Evolutionary conservation across 2,797 vertebrate species (phyloP), one percentile per base, ranked within the genome.

Genomic region (Phaenicophaeus curvirostris): DNA sequence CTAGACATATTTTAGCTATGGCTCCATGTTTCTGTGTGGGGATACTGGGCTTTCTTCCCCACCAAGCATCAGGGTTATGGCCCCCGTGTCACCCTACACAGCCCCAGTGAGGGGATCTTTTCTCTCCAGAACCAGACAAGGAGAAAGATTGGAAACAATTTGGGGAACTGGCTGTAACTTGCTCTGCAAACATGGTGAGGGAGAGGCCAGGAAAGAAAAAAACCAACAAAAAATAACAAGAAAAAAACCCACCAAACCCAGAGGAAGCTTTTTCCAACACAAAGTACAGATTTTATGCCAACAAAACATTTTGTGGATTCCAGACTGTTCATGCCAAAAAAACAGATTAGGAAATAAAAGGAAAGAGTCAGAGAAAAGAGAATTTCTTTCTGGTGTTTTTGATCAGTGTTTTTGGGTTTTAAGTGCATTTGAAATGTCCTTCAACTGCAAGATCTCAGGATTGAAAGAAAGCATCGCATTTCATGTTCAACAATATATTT

Each of bases 21-120:
- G 21, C 30, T 75, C 28, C 4, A 0, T 30, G 28, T 33, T 54
- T 55, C 31, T 42, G 1, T 1, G 0, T 3, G 53, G 28, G 41
- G 16, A 67, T 33, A 55, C 13, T 3, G 20, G 46, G 41, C 35
- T 55, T 30, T 41, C 58, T 31, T 13, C 13, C 27, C 0, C 2
- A 1, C 15, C 1, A 0, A 7, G 20, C 11, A n/a, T 30, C 0
- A 1, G 11, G 8, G 10, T 31, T 33, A 44, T 1, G 1, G n/a
- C 19, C 20, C 15, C 23, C 5, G 39, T 44, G 63, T 37, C 39
- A 58, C 50, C 25, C 12, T 3, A 2, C 2, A 0, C 50, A 27
- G 10, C 31, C 31, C 9, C 41, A 44, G 35, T 1, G 4, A 39
- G 30, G 42, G 12, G 6, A 48, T 28, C 11, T 62, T 41, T 67